Percentiles rank a stretch among this genome's conserved stretches.
These are phyloP conservation scores for Gastrophryne carolinensis DNA, from an alignment of 2,797 vertebrate species.

Conservation along the genomic window DNA sequence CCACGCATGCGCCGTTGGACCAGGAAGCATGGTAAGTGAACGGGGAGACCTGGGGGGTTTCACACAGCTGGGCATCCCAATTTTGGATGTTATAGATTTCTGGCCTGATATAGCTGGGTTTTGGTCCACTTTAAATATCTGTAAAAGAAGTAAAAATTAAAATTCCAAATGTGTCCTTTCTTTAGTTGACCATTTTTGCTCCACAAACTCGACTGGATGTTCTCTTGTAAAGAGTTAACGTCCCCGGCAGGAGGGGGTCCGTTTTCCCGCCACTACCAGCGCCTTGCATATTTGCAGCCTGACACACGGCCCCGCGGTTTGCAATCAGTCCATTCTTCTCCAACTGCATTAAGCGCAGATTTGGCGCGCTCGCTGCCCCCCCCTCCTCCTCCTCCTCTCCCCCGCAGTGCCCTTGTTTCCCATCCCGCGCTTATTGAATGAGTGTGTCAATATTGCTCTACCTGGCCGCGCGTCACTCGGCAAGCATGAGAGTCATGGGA, in stretches of 20 bases:
- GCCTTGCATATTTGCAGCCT: conserved; percentile 26
- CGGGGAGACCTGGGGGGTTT: no score
- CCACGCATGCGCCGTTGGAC: no score
- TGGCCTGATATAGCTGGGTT: no score
- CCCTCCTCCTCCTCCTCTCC: neutral
- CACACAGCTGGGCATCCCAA: no score
- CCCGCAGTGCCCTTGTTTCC: neutral
- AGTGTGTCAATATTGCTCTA: conserved; percentile 48
- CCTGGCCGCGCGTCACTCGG: conserved; percentile 39
- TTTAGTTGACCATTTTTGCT: no score
- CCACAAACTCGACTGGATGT: no score
- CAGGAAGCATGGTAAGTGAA: no score
- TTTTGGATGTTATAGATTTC: no score
- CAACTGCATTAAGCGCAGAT: conserved; percentile 15
- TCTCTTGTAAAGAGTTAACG: neutral
- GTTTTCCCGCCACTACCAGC: conserved; percentile 35
- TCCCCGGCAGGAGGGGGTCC: neutral
- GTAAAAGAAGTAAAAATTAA: no score
- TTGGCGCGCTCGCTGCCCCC: neutral
- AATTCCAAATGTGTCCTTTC: no score
- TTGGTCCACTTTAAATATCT: no score
- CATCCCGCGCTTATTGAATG: conserved; percentile 19
- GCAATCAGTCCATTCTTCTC: conserved; percentile 39
- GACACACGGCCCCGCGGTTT: conserved; percentile 22
- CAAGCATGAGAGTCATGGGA: conserved; percentile 40